Evolutionary conservation across 2,113 vertebrate species (phyloP).

Genomic region (Anarrhichthys ocellatus): DNA sequence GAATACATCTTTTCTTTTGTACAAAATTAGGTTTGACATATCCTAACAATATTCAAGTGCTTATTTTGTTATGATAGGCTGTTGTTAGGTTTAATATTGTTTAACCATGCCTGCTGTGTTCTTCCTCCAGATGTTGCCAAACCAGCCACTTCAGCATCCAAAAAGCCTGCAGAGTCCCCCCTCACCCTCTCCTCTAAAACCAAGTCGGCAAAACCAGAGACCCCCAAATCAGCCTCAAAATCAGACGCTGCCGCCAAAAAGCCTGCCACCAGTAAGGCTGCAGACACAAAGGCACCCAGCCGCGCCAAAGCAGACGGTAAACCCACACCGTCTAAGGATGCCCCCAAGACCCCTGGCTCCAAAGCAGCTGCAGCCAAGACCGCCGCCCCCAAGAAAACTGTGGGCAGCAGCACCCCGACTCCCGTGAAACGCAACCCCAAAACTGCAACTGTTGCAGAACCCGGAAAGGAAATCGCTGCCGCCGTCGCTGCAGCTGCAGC

Average conservation of each 20-base stretch:
- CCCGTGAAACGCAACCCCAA: slow-evolving; percentile 82
- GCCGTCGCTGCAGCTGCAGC: slow-evolving; percentile 53
- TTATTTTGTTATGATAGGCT: neutral
- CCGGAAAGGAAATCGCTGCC: slow-evolving; percentile 52
- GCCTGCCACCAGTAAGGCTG: slow-evolving; percentile 58
- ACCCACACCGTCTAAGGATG: slow-evolving; percentile 66
- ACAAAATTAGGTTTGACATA: neutral
- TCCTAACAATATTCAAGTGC: neutral
- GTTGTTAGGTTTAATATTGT: slow-evolving; percentile 5
- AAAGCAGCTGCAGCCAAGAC: slow-evolving; percentile 73
- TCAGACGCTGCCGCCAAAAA: slow-evolving; percentile 73
- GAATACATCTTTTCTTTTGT: neutral
- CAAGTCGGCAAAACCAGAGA: slow-evolving; percentile 78
- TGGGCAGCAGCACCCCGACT: slow-evolving; percentile 82
- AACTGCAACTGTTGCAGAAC: slow-evolving; percentile 33
- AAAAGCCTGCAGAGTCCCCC: slow-evolving; percentile 76
- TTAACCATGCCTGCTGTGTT: slow-evolving; percentile 20
- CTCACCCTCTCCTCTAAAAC: slow-evolving; percentile 67
- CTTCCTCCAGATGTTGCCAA: slow-evolving; percentile 79
- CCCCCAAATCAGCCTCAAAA: slow-evolving; percentile 75
- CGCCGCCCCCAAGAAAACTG: slow-evolving; percentile 80
- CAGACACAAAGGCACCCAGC: slow-evolving; percentile 75
- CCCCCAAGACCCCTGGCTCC: slow-evolving; percentile 58
- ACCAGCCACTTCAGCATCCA: slow-evolving; percentile 71
- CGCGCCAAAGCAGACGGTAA: slow-evolving; percentile 77